These are phyloP conservation scores for Chymomyza fuscimana DNA, from an alignment of 2,888 invertebrate species.

Conservation along the genomic window DNA sequence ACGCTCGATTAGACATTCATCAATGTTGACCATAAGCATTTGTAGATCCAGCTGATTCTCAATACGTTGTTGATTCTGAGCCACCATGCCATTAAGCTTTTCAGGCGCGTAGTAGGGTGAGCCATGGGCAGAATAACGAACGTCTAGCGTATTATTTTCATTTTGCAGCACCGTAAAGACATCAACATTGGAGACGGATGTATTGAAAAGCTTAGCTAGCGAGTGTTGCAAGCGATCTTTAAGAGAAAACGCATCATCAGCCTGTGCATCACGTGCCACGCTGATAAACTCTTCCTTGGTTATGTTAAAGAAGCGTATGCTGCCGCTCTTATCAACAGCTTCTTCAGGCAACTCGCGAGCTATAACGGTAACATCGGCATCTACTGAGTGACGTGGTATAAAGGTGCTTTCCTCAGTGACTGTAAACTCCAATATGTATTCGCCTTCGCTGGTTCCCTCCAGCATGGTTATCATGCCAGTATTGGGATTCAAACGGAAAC, in stretches of 20 bases:
- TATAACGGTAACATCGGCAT: conserved; percentile 91
- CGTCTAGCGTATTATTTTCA: conserved; percentile 85
- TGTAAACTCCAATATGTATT: conserved; percentile 87
- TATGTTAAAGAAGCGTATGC: conserved; percentile 89
- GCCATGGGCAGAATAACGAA: conserved; percentile 95
- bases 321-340: conserved; percentile 95
- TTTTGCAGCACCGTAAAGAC: conserved; percentile 93
- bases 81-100: conserved; percentile 91
- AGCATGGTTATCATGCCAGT: conserved; percentile 94
- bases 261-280: conserved; percentile 70
- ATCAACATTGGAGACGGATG: conserved; percentile 91
- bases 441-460: conserved; percentile 87
- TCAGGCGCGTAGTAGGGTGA: conserved; percentile 95
- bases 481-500: conserved; percentile 87
- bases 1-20: conserved; percentile 91
- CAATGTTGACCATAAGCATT: conserved; percentile 94
- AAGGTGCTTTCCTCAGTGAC: conserved; percentile 85
- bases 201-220: conserved; percentile 87
- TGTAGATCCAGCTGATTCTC: conserved; percentile 86
- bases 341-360: conserved; percentile 94
- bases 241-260: conserved; percentile 71
- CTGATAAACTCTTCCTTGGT: conserved; percentile 93
- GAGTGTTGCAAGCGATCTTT: conserved; percentile 81
- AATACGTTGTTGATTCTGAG: conserved; percentile 85
- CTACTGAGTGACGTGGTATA: conserved; percentile 85